Evolutionary conservation across 2,797 vertebrate species (phyloP), one percentile per base, ranked within the genome.

Genomic region (Onychomys torridus): DNA sequence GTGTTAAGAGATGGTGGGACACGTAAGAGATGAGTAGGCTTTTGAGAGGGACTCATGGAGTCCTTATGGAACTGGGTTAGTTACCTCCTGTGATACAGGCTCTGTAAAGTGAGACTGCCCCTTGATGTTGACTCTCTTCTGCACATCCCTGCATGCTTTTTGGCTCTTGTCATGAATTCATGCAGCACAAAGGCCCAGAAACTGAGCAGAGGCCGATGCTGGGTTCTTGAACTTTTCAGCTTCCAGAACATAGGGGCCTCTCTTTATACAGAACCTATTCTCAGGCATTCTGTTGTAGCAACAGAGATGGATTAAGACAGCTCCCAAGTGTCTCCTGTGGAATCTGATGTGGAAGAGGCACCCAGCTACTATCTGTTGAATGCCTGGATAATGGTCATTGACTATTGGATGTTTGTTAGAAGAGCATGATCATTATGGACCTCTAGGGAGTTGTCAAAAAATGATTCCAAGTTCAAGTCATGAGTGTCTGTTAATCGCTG

Each of bases 381-480:
- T 75, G 52, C 67, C 65, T 49, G 55, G 79, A n/a, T 90, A 90
- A 82, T 88, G n/a, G 52, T 57, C 75, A 40, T 46, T 29, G 73
- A 90, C 57, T 69, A 40, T n/a, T 77, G n/a, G 55, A 29, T 87
- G 40, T 79, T 61, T 40, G 19, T 85, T 76, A 76, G 37, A 84
- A 92, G 65, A 71, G 46, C 95, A 5, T 32, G 27, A 67, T 77
- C 52, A 87, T 52, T 75, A 52, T 1, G 21, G 25, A 92, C 19
- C 89, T 78, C 57, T 81, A 43, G 91, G 55, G 4, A 88, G 17
- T 23, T 75, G 10, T 92, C 61, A 71, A 93, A 75, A 92, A 93
- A 93, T 78, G 83, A 81, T 63, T 43, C 5, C 37, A 81, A 59
- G 29, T 46, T 86, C 83, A 77, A 83, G 46, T 63, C 10, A 4